Evolutionary conservation across 1,140 invertebrate genomes (phyloP), one percentile per base, ranked within the genome.

Genomic region (Sarcophaga bullata): DNA sequence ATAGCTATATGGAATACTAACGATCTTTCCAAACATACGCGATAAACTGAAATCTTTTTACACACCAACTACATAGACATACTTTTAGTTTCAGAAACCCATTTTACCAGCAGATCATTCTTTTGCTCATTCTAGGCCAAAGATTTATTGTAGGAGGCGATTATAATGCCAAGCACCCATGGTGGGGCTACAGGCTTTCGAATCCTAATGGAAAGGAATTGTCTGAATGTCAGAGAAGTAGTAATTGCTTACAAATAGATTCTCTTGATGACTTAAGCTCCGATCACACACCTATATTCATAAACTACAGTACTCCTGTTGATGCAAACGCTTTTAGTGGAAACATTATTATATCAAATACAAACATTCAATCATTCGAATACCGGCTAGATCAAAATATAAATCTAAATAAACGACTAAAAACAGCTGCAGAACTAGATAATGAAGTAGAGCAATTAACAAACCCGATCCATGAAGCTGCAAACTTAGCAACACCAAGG

Each of bases 391-490:
- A 80, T 58, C 48, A 58, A n/a, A 17, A 80, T 19, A 81, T 81
- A 13, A 68, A 81, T 15, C 73, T 81, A 17, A 48, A 72, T 49
- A 47, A 15, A n/a, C n/a, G 10, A 81, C 15, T 72, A 81, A 46
- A 72, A 80, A 80, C 58, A 6, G 58, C 7, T 68, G 49, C 46
- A 10, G 80, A 81, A 72, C 6, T 81, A 68, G 80, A 72, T 46
- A 48, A 58, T 37, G 80, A 58, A 47, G 58, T 81, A 17, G 80
- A 81, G 73, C 19, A n/a, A 17, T 72, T 81, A 49, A 81, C 58
- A 25, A 81, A 72, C 15, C 25, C 48, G 15, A 81, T 81, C n/a
- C 80, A 81, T 72, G 58, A 81, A 37, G 80, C 80, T 46, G 58
- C 80, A 10, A 62, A 72, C n/a, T n/a, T 81, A 37, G 58, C 80